phyloP scores from a whole-genome alignment of 2,888 invertebrate genomes.

The Hemicrepidius hirtus region DNA sequence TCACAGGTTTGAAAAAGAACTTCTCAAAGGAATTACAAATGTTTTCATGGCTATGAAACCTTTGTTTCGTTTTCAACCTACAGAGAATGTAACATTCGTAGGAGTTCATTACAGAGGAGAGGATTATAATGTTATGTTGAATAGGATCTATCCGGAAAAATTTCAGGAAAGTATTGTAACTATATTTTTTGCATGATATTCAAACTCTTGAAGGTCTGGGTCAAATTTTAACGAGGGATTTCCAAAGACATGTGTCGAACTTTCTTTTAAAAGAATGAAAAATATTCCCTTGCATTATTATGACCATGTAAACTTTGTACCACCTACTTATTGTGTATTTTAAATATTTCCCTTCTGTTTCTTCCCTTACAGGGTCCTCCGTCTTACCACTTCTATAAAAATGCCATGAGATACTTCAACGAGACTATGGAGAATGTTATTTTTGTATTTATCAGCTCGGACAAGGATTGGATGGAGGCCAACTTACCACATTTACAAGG shows the following conservation, averaged over 20 bases:
- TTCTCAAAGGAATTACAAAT: neutral
- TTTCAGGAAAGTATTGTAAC: constrained; percentile 27
- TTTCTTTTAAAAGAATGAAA: no score
- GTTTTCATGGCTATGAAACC: neutral
- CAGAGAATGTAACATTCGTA: constrained; percentile 16
- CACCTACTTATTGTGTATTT: neutral
- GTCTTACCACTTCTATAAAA: constrained; percentile 13
- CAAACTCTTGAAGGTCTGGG: no score
- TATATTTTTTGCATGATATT: no score
- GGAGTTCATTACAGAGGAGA: constrained; percentile 33
- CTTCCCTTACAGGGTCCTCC: constrained; percentile 22
- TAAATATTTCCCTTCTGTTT: neutral
- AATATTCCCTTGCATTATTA: no score
- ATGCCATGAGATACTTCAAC: constrained; percentile 26
- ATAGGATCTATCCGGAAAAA: neutral
- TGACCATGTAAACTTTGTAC: no score
- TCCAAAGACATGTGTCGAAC: no score
- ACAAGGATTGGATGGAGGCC: neutral
- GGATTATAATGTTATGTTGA: neutral
- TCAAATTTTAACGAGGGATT: no score
- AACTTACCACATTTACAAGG: constrained; percentile 1
- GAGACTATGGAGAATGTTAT: constrained; percentile 6
- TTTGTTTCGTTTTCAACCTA: neutral
- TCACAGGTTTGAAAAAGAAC: constrained; percentile 8
- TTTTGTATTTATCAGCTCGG: constrained; percentile 16